Percentiles rank a stretch among this genome's conserved stretches.
Evolutionary conservation across 2,888 invertebrate species (phyloP).

Genomic region (Chymomyza procnemis): DNA sequence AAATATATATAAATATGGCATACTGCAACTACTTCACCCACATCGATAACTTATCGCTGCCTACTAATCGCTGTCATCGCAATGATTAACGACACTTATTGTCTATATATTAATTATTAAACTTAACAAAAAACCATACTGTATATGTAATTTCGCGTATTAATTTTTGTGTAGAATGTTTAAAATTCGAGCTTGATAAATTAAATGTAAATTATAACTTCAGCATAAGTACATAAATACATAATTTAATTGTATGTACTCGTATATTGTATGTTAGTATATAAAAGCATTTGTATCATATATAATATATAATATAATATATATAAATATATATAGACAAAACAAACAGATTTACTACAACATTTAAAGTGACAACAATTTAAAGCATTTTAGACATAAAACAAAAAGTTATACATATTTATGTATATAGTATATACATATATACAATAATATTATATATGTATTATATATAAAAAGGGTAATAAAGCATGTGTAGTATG

Average conservation of each 20-base stretch:
- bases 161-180: slow-evolving; percentile 70
- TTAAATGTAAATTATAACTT: slow-evolving; percentile 65
- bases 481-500: background rate
- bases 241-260: slow-evolving; percentile 28
- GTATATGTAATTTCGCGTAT: slow-evolving; percentile 31
- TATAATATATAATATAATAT: slow-evolving; percentile 14
- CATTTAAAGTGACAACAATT: background rate
- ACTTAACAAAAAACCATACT: slow-evolving; percentile 5
- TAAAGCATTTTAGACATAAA: background rate
- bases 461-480: background rate
- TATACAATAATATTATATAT: background rate
- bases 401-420: background rate
- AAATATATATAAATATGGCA: too few relatives aligned
- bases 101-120: background rate
- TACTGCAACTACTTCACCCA: too few relatives aligned
- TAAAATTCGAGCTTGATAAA: slow-evolving; percentile 72
- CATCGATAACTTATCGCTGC: too few relatives aligned
- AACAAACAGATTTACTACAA: background rate
- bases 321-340: slow-evolving; percentile 2
- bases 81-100: too few relatives aligned
- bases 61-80: too few relatives aligned
- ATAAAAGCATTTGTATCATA: slow-evolving; percentile 39
- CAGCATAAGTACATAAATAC: background rate
- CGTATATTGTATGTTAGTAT: slow-evolving; percentile 24
- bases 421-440: background rate